Base-by-base conservation (phyloP, 2,113 vertebrate genomes). In the Forbesichthys papilliferus region DNA sequence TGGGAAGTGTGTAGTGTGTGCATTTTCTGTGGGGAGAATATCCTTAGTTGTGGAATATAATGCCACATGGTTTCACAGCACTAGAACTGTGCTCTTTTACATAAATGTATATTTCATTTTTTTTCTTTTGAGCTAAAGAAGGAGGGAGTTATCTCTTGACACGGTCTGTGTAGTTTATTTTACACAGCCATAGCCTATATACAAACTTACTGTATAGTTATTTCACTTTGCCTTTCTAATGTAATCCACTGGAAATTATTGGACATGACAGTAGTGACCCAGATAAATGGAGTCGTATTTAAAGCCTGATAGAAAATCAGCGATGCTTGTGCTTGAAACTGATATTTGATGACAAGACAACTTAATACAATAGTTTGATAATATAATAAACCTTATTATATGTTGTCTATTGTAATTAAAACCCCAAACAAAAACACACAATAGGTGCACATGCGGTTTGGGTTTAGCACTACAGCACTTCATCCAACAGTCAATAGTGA, bases 1-100 rank as follows among this genome's bases (percentile, higher is more conserved):
- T 47, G 53, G 14, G 54, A 55, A 20, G 49, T 42, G 60, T 53
- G 49, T 36, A 18, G 1, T 36, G 4, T 73, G 74, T 58, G 51
- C 16, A 56, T 61, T 51, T 27, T 27, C 27, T 61, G 55, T 53
- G 27, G 46, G 48, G 48, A 64, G 56, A 56, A 48, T 3, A n/a
- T 20, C 20, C 27, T 56, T 51, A 64, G 11, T 34, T 46, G n/a
- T 61, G 48, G 59, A 63, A 12, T 52, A 12, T 11, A 52, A 52
- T 78, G 36, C 36, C 36, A 42, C 36, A 42, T 6, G 36, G 36
- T 42, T 42, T 42, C 7, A 42, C 36, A 42, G 36, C 27, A 27
- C 27, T 42, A 8, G 36, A 42, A 42, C 36, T 6, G 36, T 42
- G 3, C 36, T 42, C 36, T 42, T 42, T 42, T 42, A 42, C 36